Evolutionary conservation across 2,797 vertebrate genomes (phyloP), one percentile per base, ranked within the genome.

Genomic region (Todus mexicanus): DNA sequence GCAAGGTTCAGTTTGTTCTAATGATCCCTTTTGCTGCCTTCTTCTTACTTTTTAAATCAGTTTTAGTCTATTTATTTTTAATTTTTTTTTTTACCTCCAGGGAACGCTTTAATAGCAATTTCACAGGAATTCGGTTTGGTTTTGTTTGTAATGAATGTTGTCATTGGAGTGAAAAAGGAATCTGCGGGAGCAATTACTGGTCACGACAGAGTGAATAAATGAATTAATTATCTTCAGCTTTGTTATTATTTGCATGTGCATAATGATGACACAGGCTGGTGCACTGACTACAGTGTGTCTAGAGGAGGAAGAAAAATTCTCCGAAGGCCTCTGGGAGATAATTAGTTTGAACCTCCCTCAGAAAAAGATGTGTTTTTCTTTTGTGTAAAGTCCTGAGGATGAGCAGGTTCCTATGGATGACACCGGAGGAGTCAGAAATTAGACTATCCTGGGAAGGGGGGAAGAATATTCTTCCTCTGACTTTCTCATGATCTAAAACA

Each of bases 131-230:
- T 71, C 50, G 33, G 74, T 54, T 81, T 54, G 26, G 51, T 75
- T 94, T 90, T 90, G n/a, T 73, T 93, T 90, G 77, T 42, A 86
- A 61, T 84, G 72, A 78, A 42, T 57, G 66, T 63, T 83, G 45
- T 63, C 87, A 92, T 3, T 76, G 77, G 59, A 89, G 81, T 89
- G 94, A 87, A 78, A 87, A 92, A 92, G 71, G 60, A 94, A 84
- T 86, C 71, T 42, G 53, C 80, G 59, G 91, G 89, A 86, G 56
- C 84, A 90, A 84, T 90, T 81, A 90, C 71, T 54, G 74, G 77
- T 69, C 87, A 84, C 5, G 16, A 89, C 60, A 89, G 60, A 91
- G 51, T 59, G 91, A 92, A 89, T 72, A 87, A 84, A 77, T 42
- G 45, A 92, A 94, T 88, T 50, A n/a, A 86, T 94, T 76, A 84